These are phyloP conservation scores for Lynx canadensis DNA, from an alignment of 2,113 vertebrate genomes.

Conservation along the genomic window DNA sequence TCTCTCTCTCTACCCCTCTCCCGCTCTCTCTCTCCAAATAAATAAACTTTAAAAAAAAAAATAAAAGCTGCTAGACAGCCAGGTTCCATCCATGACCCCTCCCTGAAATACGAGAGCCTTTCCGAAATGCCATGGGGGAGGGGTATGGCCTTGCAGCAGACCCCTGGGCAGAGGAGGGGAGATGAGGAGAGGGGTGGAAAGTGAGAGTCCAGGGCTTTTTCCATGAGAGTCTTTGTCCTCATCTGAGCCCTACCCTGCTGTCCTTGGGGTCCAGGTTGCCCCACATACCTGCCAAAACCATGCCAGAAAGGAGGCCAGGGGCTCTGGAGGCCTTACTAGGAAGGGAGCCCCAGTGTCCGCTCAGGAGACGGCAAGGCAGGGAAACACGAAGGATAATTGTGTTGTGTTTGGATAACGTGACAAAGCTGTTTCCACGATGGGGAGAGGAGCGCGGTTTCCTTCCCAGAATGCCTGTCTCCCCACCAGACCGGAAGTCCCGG, in stretches of 20 bases:
- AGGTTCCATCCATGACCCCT: neutral
- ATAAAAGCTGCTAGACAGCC: neutral
- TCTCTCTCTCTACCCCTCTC: no score
- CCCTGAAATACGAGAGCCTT: neutral
- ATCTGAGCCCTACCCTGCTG: neutral
- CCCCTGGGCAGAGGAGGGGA: neutral
- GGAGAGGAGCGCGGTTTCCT: neutral
- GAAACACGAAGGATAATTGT: neutral
- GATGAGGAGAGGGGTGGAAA: neutral
- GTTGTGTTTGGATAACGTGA: neutral
- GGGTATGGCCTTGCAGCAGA: neutral
- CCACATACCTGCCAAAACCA: neutral
- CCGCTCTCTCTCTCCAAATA: no score
- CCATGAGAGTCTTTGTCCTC: neutral
- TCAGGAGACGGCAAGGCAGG: neutral
- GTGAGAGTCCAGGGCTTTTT: no score
- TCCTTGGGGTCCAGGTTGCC: no score
- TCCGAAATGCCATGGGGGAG: neutral
- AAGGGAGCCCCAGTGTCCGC: neutral
- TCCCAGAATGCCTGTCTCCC: neutral
- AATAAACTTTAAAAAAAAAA: no score
- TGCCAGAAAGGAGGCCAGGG: neutral
- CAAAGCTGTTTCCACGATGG: neutral
- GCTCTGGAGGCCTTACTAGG: neutral
- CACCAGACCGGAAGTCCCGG: no score